A percentile compares a stretch with the other conserved stretches of the same genome.
Evolutionary conservation across 1,140 invertebrate species (phyloP).

Genomic region (Drosophila sechellia): DNA sequence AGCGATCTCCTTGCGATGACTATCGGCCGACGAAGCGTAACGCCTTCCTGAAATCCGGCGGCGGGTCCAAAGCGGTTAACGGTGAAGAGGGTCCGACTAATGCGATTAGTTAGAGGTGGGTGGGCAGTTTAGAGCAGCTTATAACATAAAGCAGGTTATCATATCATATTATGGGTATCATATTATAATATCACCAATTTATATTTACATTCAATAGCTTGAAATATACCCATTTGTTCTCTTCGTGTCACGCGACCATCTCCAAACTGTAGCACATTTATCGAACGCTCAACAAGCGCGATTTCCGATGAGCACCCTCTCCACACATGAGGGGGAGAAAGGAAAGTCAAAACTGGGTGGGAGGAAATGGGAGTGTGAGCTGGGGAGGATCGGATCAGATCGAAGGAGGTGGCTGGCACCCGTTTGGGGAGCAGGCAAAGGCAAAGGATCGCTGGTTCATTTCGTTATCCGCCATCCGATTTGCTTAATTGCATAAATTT

Average conservation of each 20-base stretch:
- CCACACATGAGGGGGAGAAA: conserved; percentile 35
- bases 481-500: conserved; percentile 82
- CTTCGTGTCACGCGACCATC: conserved; percentile 15
- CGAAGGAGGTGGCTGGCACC: conserved; percentile 12
- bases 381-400: background rate
- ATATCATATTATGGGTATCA: too few species aligned
- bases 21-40: conserved; percentile 59
- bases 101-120: conserved; percentile 22
- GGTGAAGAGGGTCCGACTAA: conserved; percentile 35
- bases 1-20: conserved; percentile 59
- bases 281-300: conserved; percentile 37
- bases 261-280: conserved; percentile 24
- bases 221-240: too few species aligned
- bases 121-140: background rate
- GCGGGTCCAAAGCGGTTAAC: conserved; percentile 17
- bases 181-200: too few species aligned
- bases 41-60: conserved; percentile 48
- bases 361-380: background rate
- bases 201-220: too few species aligned
- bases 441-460: conserved; percentile 30
- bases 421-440: conserved; percentile 17
- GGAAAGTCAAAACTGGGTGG: background rate
- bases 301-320: conserved; percentile 29
- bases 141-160: too few species aligned
- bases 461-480: conserved; percentile 63